phyloP scores from a whole-genome alignment of 2,113 vertebrate genomes.

The Sturnus vulgaris region DNA sequence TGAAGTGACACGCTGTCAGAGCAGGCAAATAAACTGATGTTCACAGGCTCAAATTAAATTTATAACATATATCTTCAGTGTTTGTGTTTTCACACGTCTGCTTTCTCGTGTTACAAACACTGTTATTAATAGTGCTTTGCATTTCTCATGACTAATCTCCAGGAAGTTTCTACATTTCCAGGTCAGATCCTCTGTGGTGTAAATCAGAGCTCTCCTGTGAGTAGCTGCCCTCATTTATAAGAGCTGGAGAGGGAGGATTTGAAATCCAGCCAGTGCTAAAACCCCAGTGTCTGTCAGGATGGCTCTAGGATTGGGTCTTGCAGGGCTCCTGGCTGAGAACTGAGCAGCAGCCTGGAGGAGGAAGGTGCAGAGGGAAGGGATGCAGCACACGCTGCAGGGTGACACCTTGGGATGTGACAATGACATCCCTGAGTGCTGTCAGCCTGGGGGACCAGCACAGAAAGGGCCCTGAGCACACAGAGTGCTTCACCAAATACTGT shows the following conservation, averaged over 20 bases:
- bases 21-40: not conserved
- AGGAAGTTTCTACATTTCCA: not conserved
- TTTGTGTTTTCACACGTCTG: not conserved
- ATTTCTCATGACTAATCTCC: not conserved
- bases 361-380: not conserved
- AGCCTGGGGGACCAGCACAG: not conserved
- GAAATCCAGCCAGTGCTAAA: not conserved
- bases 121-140: not conserved
- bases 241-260: not conserved
- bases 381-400: not conserved
- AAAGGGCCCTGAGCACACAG: not conserved
- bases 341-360: not conserved
- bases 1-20: not conserved
- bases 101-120: not conserved
- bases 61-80: not conserved
- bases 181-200: constrained; percentile 19
- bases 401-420: not conserved
- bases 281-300: not conserved
- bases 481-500: not conserved
- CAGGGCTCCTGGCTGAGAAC: not conserved
- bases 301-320: not conserved
- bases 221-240: not conserved
- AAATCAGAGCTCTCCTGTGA: constrained; percentile 8
- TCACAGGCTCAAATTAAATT: not conserved
- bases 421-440: not conserved